Evolutionary conservation across 2,797 vertebrate genomes (phyloP).

Genomic region (Zenarchopterus dispar): DNA sequence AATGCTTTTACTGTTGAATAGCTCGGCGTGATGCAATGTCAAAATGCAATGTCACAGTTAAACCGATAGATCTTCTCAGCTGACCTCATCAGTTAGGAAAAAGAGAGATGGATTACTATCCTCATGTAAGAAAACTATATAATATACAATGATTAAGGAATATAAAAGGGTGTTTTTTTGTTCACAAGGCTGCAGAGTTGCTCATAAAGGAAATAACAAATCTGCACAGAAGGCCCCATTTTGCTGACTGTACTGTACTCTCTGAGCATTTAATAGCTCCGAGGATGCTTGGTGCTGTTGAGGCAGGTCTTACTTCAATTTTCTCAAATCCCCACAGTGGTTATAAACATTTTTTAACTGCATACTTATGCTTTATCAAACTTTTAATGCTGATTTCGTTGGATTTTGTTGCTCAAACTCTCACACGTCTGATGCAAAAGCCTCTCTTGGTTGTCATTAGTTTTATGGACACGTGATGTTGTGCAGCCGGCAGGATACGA

Average conservation of each 20-base stretch:
- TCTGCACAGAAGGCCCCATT: constrained; percentile 16
- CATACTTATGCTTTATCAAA: constrained; percentile 11
- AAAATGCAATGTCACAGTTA: too few relatives aligned
- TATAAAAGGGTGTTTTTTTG: constrained; percentile 16
- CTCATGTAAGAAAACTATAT: too few relatives aligned
- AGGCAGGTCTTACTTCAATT: constrained; percentile 16
- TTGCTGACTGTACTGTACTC: constrained; percentile 37
- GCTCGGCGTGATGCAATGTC: too few relatives aligned
- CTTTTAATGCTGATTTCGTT: constrained; percentile 10
- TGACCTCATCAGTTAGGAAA: too few relatives aligned
- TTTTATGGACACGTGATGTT: neutral
- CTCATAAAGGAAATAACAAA: constrained; percentile 17
- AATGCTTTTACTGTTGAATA: too few relatives aligned
- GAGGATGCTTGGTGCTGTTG: constrained; percentile 21
- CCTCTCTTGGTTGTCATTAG: neutral
- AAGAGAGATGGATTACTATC: too few relatives aligned
- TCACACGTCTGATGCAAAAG: neutral
- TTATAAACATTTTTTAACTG: constrained; percentile 28
- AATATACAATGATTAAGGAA: neutral
- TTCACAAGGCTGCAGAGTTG: constrained; percentile 13
- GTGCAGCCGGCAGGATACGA: too few relatives aligned
- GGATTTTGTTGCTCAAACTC: neutral
- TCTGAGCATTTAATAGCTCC: constrained; percentile 36
- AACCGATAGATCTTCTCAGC: too few relatives aligned
- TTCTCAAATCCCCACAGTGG: constrained; percentile 18